Percentiles rank a stretch among this genome's conserved stretches.
Evolutionary conservation across 2,888 invertebrate genomes (phyloP).

Genomic region (Sminthurides aquaticus): DNA sequence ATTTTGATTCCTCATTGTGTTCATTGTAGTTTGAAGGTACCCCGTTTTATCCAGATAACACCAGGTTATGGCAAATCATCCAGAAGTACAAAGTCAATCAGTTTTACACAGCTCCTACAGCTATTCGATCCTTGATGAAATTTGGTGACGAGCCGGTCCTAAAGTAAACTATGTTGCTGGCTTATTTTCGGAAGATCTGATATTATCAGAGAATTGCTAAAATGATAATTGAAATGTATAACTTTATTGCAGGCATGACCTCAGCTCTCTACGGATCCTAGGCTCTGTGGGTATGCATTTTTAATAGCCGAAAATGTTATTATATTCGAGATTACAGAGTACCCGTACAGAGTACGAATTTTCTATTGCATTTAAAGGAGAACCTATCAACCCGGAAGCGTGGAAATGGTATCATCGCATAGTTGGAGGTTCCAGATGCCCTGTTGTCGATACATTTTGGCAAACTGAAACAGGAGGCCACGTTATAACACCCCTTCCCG

Average conservation of each 20-base stretch:
- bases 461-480: constrained; percentile 99
- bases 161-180: too few relatives aligned
- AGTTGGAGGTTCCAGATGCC: constrained; percentile 73
- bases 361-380: constrained; percentile 56
- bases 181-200: constrained; percentile 4
- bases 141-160: constrained; percentile 78
- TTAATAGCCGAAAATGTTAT: background rate
- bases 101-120: constrained; percentile 98
- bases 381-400: constrained; percentile 97
- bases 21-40: constrained; percentile 82
- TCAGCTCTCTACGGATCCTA: constrained; percentile 65
- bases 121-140: constrained; percentile 91
- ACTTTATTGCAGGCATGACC: constrained; percentile 54
- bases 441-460: constrained; percentile 98
- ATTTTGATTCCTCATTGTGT: too few relatives aligned
- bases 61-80: constrained; percentile 85
- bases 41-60: constrained; percentile 87
- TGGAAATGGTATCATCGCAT: constrained; percentile 91
- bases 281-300: constrained; percentile 69
- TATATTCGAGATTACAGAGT: background rate
- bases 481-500: constrained; percentile 89
- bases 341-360: background rate
- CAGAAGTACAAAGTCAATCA: constrained; percentile 91
- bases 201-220: background rate
- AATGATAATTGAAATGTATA: constrained; percentile 1